Evolutionary conservation across 2,113 vertebrate species (phyloP).

Genomic region (Megaptera novaeangliae): DNA sequence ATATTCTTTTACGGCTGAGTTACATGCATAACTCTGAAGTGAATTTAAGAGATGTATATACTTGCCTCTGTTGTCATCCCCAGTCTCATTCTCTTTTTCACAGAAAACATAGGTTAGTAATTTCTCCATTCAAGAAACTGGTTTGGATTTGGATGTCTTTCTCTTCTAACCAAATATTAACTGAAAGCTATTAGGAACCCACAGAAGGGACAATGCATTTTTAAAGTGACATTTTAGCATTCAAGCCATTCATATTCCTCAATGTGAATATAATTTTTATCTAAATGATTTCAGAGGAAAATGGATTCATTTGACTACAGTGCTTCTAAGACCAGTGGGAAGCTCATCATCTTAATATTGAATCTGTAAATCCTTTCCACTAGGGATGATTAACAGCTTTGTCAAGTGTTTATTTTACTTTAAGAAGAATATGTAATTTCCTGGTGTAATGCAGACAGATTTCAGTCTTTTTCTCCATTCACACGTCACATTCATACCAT

Average conservation of each 20-base stretch:
- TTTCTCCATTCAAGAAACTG: background rate
- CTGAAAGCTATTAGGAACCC: slow-evolving; percentile 68
- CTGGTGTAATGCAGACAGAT: slow-evolving; percentile 78
- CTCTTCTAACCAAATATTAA: slow-evolving; percentile 75
- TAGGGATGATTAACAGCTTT: slow-evolving; percentile 86
- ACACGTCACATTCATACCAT: slow-evolving; percentile 69
- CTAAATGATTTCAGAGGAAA: slow-evolving; percentile 83
- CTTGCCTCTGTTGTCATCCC: background rate
- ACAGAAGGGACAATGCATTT: slow-evolving; percentile 70
- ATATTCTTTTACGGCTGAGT: slow-evolving; percentile 61
- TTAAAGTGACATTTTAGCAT: slow-evolving; percentile 81
- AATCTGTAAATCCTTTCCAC: slow-evolving; percentile 85
- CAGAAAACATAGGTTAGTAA: slow-evolving; percentile 30
- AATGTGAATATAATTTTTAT: slow-evolving; percentile 81
- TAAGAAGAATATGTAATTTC: slow-evolving; percentile 85
- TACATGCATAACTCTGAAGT: background rate
- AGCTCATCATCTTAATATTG: slow-evolving; percentile 86
- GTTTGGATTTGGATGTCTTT: slow-evolving; percentile 64
- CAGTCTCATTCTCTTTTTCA: background rate
- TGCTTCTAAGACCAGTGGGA: slow-evolving; percentile 83
- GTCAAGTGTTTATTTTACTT: slow-evolving; percentile 87
- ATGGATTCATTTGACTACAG: slow-evolving; percentile 84
- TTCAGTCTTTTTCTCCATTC: slow-evolving; percentile 70
- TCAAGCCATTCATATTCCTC: slow-evolving; percentile 79
- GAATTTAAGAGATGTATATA: background rate